phyloP scores from a whole-genome alignment of 2,888 invertebrate genomes.

The Thereva unica region DNA sequence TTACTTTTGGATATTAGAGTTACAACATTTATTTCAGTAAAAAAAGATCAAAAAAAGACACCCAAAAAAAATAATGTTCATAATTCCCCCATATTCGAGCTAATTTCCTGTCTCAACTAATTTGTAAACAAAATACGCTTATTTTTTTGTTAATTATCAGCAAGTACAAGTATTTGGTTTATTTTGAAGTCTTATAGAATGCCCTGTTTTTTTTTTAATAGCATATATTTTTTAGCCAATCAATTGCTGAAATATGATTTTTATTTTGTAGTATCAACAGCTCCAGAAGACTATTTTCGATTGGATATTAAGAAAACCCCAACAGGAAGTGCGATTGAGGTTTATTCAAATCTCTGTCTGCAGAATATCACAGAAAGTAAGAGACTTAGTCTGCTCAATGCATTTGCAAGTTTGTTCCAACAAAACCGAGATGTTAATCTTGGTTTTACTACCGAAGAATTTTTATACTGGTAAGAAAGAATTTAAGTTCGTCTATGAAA shows the following conservation, averaged over 20 bases:
- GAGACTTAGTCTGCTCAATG: slow-evolving; percentile 85
- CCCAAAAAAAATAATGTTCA: no score
- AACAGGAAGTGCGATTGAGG: slow-evolving; percentile 67
- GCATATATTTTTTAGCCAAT: background rate
- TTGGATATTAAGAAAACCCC: slow-evolving; percentile 65
- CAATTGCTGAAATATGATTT: background rate
- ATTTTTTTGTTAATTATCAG: no score
- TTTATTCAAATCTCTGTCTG: slow-evolving; percentile 65
- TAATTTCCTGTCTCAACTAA: no score
- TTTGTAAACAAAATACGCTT: no score
- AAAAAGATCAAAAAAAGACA: no score
- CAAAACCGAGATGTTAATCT: slow-evolving; percentile 54
- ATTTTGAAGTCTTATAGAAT: no score
- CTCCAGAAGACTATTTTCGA: slow-evolving; percentile 67
- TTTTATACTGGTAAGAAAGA: slow-evolving; percentile 73
- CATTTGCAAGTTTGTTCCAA: slow-evolving; percentile 74
- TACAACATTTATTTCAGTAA: no score
- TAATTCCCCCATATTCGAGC: no score
- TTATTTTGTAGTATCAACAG: slow-evolving; percentile 43
- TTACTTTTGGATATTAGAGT: no score
- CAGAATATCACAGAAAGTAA: slow-evolving; percentile 70
- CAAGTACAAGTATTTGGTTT: no score
- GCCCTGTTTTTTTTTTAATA: background rate
- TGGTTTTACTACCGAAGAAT: slow-evolving; percentile 77
- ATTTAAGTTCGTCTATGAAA: slow-evolving; percentile 49